These are phyloP conservation scores for Ips typographus DNA, from an alignment of 1,140 invertebrate species.

Conservation along the genomic window DNA sequence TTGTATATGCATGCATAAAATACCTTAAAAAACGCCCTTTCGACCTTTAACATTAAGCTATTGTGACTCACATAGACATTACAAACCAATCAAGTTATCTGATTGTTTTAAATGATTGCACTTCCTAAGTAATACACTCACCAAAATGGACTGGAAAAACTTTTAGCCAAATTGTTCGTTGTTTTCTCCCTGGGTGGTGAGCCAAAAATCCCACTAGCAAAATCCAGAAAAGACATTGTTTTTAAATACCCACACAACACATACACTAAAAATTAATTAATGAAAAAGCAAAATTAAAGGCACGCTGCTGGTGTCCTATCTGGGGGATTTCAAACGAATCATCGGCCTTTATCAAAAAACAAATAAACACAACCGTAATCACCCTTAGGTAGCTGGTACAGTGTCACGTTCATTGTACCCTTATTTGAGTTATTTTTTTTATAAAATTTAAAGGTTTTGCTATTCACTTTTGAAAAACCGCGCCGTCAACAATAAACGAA, in stretches of 20 bases:
- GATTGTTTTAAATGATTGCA: not conserved
- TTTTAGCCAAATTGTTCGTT: conserved; percentile 18
- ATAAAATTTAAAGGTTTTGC: too few relatives aligned
- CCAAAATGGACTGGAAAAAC: conserved; percentile 28
- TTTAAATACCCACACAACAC: not conserved
- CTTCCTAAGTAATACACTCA: conserved; percentile 5
- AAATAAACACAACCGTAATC: not conserved
- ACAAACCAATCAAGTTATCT: not conserved
- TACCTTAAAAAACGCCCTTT: not conserved
- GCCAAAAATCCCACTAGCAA: conserved; percentile 11
- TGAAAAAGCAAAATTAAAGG: not conserved
- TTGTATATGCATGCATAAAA: not conserved
- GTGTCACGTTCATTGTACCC: too few relatives aligned
- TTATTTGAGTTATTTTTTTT: too few relatives aligned
- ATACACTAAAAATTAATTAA: not conserved
- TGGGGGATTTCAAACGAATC: not conserved
- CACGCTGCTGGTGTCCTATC: not conserved
- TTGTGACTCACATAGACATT: not conserved
- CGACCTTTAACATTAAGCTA: not conserved
- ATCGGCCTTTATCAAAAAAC: conserved; percentile 19
- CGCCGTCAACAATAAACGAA: too few relatives aligned
- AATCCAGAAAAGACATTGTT: conserved; percentile 2
- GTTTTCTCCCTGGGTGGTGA: conserved; percentile 15
- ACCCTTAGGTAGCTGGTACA: too few relatives aligned
- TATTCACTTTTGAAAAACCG: too few relatives aligned